Percentiles rank a stretch among this genome's conserved stretches.
phyloP scores from a whole-genome alignment of 2,888 invertebrate species.

The Lasioglossum malachurum region DNA sequence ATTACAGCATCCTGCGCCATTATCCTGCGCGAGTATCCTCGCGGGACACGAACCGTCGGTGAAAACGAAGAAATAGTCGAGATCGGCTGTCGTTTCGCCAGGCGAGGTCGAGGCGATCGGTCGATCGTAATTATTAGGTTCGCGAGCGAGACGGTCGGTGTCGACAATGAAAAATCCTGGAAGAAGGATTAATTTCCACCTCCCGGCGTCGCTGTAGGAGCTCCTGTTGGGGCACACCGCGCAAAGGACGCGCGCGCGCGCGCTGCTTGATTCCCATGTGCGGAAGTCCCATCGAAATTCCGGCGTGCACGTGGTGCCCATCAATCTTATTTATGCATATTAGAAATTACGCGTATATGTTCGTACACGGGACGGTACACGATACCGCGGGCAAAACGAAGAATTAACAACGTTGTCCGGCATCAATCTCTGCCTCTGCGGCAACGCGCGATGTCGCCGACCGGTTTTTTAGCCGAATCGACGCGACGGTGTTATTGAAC shows the following conservation, averaged over 20 bases:
- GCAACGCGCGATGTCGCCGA: constrained; percentile 44
- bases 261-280: neutral
- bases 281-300: constrained; percentile 65
- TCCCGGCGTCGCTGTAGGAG: constrained; percentile 34
- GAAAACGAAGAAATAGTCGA: constrained; percentile 31
- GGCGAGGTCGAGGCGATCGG: constrained; percentile 70
- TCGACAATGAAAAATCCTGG: constrained; percentile 74
- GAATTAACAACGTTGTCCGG: constrained; percentile 68
- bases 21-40: constrained; percentile 29
- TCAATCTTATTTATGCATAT: constrained; percentile 74
- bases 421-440: constrained; percentile 63
- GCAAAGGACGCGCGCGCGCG: constrained; percentile 21
- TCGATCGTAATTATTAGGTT: constrained; percentile 72
- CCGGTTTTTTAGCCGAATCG: constrained; percentile 61
- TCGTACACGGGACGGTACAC: constrained; percentile 65
- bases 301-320: constrained; percentile 66
- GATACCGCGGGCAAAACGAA: constrained; percentile 53
- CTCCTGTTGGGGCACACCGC: constrained; percentile 6
- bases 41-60: constrained; percentile 33
- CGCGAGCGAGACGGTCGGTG: constrained; percentile 60
- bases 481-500: constrained; percentile 64
- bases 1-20: neutral
- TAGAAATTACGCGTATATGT: constrained; percentile 66
- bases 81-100: constrained; percentile 57
- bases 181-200: constrained; percentile 73